Base-by-base conservation (phyloP, 2,888 invertebrate genomes). In the Trilocha varians region DNA sequence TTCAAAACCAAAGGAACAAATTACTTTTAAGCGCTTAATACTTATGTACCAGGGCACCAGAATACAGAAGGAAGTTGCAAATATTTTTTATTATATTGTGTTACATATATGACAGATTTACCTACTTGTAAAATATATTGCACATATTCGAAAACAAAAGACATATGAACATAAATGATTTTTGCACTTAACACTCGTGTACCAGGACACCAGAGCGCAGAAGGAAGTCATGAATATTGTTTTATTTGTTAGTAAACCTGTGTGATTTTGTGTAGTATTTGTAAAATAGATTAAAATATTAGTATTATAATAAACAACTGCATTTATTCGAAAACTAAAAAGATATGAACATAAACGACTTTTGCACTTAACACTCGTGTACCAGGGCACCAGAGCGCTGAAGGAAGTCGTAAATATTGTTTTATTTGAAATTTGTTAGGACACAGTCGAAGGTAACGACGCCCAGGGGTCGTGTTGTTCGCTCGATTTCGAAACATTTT, bases 331-430 rank as follows among this genome's bases (percentile, higher is more conserved):
- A 25, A 25, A 25, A 25, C 25, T 25, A 25, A 25, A 25, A 9
- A n/a, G n/a, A n/a, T n/a, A 25, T 9, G n/a, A 25, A 25, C 11
- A 9, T 11, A 25, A 25, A 25, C 1, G 25, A 25, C 25, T 11
- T 6, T 11, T 25, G 25, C 25, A 25, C 11, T 25, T 25, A 25
- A 25, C 25, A 25, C 8, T 25, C 46, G 47, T 48, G 50, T 55
- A 64, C 57, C 50, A 62, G 57, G 55, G 50, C 49, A 49, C 53
- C 59, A 62, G 53, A 48, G 48, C 43, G 48, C 41, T 50, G 57
- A 47, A 65, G 69, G 65, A 70, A 68, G 69, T 66, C 63, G 62
- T 78, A 77, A 78, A 79, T 77, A 75, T 68, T 57, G 61, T 65
- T 72, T 72, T 70, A 74, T 75, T 75, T 69, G 70, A 69, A 72